A percentile compares a stretch with the other conserved stretches of the same genome.
Evolutionary conservation across 2,797 vertebrate species (phyloP).

Genomic region (Sparidentex hasta): DNA sequence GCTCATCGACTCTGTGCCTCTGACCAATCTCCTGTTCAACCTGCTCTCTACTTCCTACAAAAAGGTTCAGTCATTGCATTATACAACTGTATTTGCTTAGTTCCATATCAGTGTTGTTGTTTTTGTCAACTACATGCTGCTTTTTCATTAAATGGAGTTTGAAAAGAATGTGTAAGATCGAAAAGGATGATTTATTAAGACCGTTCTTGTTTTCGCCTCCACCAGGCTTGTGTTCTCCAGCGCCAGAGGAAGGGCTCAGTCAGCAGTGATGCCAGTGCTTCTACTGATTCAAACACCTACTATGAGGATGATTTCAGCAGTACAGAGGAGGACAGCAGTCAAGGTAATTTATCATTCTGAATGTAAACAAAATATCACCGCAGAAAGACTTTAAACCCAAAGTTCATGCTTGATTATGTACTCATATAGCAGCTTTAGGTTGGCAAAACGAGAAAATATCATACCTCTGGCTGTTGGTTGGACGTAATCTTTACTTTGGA

Average conservation of each 20-base stretch:
- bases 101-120: not conserved
- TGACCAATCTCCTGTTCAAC: conserved; percentile 95
- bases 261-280: conserved; percentile 98
- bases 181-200: not conserved
- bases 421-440: conserved; percentile 24
- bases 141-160: conserved; percentile 2
- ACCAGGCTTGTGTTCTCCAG: conserved; percentile 95
- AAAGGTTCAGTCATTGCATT: conserved; percentile 87
- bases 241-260: conserved; percentile 98
- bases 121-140: not conserved
- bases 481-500: not conserved
- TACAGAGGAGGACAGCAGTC: conserved; percentile 99
- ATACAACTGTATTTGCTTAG: not conserved
- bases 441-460: conserved; percentile 7
- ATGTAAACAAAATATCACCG: conserved; percentile 10
- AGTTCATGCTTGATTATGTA: conserved; percentile 12
- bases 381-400: not conserved
- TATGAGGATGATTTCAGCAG: conserved; percentile 99
- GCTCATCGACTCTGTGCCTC: conserved; percentile 96
- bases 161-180: not conserved
- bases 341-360: conserved; percentile 86
- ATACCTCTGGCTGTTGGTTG: not conserved
- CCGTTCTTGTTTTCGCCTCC: conserved; percentile 10
- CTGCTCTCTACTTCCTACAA: conserved; percentile 97
- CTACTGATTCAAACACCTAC: conserved; percentile 99